Percentiles rank a stretch among this genome's conserved stretches.
Conservation (phyloP, 1,140 invertebrate genomes). For the Conus betulinus region DNA sequence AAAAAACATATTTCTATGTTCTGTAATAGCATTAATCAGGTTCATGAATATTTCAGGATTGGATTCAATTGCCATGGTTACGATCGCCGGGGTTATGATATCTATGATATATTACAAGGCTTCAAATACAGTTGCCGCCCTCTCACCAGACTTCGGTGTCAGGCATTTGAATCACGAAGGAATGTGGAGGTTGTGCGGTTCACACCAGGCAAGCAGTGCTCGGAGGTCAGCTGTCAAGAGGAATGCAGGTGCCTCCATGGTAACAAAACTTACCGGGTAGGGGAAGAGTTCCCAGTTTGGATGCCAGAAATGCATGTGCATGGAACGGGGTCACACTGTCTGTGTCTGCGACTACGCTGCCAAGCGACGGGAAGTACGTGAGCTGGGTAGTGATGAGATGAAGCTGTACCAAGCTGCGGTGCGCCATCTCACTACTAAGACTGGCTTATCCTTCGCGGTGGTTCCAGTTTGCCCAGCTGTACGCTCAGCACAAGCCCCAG, state of each 20-base stretch:
- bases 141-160: constrained; percentile 50
- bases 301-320: constrained; percentile 60
- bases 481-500: constrained; percentile 62
- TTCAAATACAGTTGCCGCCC: constrained; percentile 59
- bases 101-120: constrained; percentile 51
- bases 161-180: constrained; percentile 48
- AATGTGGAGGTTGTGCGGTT: constrained; percentile 56
- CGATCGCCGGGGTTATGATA: constrained; percentile 57
- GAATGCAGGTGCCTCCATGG: constrained; percentile 61
- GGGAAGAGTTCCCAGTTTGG: constrained; percentile 58
- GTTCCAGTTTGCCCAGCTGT: constrained; percentile 59
- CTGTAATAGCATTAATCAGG: not conserved
- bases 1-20: not conserved
- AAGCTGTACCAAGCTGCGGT: constrained; percentile 54
- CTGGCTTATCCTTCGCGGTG: constrained; percentile 58
- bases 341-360: constrained; percentile 48
- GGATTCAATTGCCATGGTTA: constrained; percentile 64
- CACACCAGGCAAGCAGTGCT: constrained; percentile 57
- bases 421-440: constrained; percentile 47
- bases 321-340: constrained; percentile 44
- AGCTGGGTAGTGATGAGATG: constrained; percentile 58
- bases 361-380: constrained; percentile 62
- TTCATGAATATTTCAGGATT: constrained; percentile 47
- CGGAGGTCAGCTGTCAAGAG: constrained; percentile 52
- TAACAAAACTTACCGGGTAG: constrained; percentile 54